These are phyloP conservation scores for Eudyptes chrysolophus DNA, from an alignment of 2,113 vertebrate genomes.

Conservation along the genomic window DNA sequence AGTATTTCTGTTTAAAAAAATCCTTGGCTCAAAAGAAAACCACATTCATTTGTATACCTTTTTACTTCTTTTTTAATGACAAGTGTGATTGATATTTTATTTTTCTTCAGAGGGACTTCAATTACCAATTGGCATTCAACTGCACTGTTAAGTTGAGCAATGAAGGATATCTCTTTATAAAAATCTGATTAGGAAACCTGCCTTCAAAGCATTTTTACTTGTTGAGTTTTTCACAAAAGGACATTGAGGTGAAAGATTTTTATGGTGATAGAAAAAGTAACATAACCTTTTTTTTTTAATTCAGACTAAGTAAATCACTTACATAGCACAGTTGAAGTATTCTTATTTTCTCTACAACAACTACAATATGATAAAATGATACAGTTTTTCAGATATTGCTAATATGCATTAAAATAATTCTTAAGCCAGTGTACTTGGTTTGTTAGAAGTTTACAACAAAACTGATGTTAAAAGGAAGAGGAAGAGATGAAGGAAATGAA, in stretches of 20 bases:
- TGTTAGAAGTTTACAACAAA: not conserved
- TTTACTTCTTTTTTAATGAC: constrained; percentile 48
- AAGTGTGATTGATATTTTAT: constrained; percentile 57
- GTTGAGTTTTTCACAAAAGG: not conserved
- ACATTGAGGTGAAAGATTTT: not conserved
- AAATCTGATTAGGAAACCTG: constrained; percentile 59
- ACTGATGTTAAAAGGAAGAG: not conserved
- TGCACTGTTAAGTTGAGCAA: constrained; percentile 6
- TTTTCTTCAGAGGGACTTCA: constrained; percentile 43
- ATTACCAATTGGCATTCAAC: constrained; percentile 58
- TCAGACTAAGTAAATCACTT: not conserved
- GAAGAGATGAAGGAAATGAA: not conserved
- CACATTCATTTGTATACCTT: constrained; percentile 60
- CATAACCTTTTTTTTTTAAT: not conserved
- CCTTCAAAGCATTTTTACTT: constrained; percentile 44
- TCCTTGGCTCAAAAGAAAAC: constrained; percentile 44
- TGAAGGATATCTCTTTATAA: constrained; percentile 35
- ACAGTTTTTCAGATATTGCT: not conserved
- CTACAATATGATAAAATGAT: not conserved
- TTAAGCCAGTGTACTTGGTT: not conserved
- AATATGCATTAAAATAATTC: not conserved
- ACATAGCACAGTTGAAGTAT: not conserved
- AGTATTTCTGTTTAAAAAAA: constrained; percentile 56
- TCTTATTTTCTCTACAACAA: not conserved
- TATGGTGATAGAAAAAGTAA: not conserved